Evolutionary conservation across 2,888 invertebrate genomes (phyloP).

Genomic region (Teinopalpus imperialis): DNA sequence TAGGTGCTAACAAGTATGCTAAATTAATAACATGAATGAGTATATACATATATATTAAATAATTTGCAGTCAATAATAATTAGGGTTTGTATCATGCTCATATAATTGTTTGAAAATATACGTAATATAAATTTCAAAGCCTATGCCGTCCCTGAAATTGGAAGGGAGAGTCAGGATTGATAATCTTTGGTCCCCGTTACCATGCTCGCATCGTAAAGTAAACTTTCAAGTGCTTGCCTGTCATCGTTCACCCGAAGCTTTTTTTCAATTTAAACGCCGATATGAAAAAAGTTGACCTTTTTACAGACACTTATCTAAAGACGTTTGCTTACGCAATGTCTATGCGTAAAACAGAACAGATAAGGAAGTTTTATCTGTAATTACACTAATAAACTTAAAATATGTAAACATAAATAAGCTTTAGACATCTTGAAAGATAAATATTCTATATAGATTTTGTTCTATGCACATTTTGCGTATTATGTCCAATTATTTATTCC

Average conservation of each 20-base stretch:
- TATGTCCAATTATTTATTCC: no score
- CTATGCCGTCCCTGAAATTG: background rate
- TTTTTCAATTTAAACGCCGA: constrained; percentile 45
- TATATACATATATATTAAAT: no score
- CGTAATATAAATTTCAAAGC: no score
- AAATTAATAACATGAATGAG: no score
- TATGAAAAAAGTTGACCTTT: constrained; percentile 64
- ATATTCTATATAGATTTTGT: no score
- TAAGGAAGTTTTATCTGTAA: constrained; percentile 14
- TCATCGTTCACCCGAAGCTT: constrained; percentile 34
- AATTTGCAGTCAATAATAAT: no score
- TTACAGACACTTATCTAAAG: constrained; percentile 30
- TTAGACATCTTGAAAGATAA: constrained; percentile 30
- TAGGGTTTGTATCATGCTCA: no score
- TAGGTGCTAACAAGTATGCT: no score
- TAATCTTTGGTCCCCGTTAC: constrained; percentile 21
- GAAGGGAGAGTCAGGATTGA: constrained; percentile 38
- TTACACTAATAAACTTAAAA: constrained; percentile 12
- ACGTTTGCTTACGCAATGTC: constrained; percentile 12
- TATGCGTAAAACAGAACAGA: constrained; percentile 7
- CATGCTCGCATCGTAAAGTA: constrained; percentile 36
- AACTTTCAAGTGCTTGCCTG: constrained; percentile 52
- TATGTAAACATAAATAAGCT: constrained; percentile 33
- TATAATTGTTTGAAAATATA: no score
- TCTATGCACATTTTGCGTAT: constrained; percentile 1